phyloP scores from a whole-genome alignment of 1,140 invertebrate species.

The Caerostris darwini region DNA sequence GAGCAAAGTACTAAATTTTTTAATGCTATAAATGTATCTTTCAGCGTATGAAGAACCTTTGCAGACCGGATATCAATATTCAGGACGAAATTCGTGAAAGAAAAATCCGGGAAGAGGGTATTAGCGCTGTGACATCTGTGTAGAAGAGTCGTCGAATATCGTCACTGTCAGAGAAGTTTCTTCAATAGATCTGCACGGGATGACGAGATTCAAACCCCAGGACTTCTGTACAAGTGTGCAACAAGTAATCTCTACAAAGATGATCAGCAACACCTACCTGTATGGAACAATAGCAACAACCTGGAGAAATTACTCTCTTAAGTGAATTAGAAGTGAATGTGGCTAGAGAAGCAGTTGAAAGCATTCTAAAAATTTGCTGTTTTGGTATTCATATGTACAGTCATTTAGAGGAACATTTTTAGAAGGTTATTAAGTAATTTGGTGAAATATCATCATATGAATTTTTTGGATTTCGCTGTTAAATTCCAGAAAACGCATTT shows the following conservation, averaged over 20 bases:
- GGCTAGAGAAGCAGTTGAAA: not conserved
- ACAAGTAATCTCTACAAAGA: not conserved
- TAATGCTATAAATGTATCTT: not conserved
- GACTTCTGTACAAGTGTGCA: not conserved
- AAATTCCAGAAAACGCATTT: not conserved
- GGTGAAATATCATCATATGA: not conserved
- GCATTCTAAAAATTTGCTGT: not conserved
- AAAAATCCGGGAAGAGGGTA: slow-evolving; percentile 73
- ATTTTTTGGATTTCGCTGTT: not conserved
- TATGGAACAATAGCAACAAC: not conserved
- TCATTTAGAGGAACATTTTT: slow-evolving; percentile 46
- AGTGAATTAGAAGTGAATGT: slow-evolving; percentile 21
- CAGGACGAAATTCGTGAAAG: slow-evolving; percentile 78
- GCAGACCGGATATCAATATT: slow-evolving; percentile 80
- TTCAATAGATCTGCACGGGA: not conserved
- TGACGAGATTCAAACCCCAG: not conserved
- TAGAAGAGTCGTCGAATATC: slow-evolving; percentile 2
- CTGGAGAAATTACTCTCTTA: slow-evolving; percentile 4
- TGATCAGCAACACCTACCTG: not conserved
- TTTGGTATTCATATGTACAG: slow-evolving; percentile 25
- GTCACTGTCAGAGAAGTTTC: slow-evolving; percentile 2
- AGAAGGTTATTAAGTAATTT: slow-evolving; percentile 31
- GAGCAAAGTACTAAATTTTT: not conserved
- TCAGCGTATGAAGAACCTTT: slow-evolving; percentile 78
- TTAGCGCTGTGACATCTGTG: slow-evolving; percentile 76